Conservation (phyloP, 2,797 vertebrate species). For the Carduelis carduelis region DNA sequence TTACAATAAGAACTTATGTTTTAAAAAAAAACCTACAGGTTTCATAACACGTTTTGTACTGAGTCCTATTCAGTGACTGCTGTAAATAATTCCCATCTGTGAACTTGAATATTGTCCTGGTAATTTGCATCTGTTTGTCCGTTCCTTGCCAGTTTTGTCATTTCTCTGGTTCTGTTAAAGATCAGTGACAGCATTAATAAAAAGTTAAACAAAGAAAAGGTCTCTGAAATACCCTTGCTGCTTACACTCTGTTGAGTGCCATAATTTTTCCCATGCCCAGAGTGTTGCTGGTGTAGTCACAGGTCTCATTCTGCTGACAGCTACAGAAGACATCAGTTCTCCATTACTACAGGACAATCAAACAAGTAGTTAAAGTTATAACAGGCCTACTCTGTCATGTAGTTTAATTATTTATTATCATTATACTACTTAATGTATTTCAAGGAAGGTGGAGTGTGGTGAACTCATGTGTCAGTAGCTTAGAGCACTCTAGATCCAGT, state of each 20-base stretch:
- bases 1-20: background rate
- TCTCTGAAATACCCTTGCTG: background rate
- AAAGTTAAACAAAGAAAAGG: background rate
- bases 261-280: background rate
- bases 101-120: background rate
- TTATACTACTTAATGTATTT: background rate
- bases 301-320: background rate
- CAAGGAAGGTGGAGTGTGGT: background rate
- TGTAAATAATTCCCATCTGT: background rate
- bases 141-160: background rate
- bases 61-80: background rate
- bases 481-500: background rate
- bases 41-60: background rate
- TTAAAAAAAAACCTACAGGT: background rate
- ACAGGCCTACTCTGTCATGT: background rate
- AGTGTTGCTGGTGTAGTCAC: background rate
- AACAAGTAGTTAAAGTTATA: background rate
- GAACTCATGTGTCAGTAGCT: background rate
- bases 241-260: background rate
- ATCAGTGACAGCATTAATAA: background rate
- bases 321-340: background rate
- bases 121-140: background rate
- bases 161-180: background rate
- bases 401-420: background rate
- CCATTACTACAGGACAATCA: background rate